Evolutionary conservation across 2,888 invertebrate species (phyloP), one percentile per base, ranked within the genome.

Genomic region (Leptopterna dolabrata): DNA sequence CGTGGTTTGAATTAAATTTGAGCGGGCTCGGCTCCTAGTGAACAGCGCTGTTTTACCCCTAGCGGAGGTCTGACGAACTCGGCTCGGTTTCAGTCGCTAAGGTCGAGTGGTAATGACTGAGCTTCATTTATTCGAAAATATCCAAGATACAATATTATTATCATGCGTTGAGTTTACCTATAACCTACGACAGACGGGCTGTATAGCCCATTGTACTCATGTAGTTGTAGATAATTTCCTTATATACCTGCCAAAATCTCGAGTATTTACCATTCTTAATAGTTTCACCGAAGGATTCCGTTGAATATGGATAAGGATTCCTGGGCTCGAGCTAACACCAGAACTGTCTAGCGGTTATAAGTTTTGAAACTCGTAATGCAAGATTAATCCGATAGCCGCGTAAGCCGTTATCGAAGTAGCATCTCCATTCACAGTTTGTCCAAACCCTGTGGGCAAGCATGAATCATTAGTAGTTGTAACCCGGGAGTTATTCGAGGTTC

Each of bases 381-480:
- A 63, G 63, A 24, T 63, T 63, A 63, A 63, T 24, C 63, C 7
- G n/a, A 63, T 63, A 7, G 27, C 63, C 63, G 63, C 27, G 63
- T 27, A 63, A 63, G 63, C 63, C 24, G 63, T 11, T 63, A 63
- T 63, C 63, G 24, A 27, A 63, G 63, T 24, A 63, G 7, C 63
- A 63, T 63, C 63, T 63, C 19, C 24, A 63, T 63, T 19, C 24
- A 24, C 63, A 63, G 63, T 63, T 63, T 24, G 13, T n/a, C 9
- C 63, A 24, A 63, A 63, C 24, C 11, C 63, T 4, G 63, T 24
- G 27, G 63, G 63, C 24, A 24, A 27, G 63, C 63, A 63, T 63
- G 63, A 63, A 63, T 63, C 63, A 63, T 63, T 63, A 63, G n/a
- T n/a, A n/a, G 63, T 63, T 63, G 63, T 63, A 24, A 63, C 19